Conservation (phyloP, 2,797 vertebrate genomes). For the Anolis apletophallus region DNA sequence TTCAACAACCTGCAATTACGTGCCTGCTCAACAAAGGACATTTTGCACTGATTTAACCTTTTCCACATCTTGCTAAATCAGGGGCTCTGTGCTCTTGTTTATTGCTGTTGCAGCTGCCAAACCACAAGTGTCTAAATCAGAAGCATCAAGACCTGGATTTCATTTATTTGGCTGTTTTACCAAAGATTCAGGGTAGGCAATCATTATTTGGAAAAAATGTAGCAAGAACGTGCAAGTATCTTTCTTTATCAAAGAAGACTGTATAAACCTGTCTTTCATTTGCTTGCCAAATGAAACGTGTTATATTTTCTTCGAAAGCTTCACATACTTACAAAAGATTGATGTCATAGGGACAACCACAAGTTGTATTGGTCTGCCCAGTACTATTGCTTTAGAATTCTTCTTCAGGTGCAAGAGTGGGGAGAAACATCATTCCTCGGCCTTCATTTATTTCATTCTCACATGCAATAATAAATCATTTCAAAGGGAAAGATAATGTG, state of each 20-base stretch:
- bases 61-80: neutral
- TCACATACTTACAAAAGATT: neutral
- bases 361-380: neutral
- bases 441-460: too few relatives aligned
- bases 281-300: neutral
- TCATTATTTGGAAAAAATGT: neutral
- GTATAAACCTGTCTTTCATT: neutral
- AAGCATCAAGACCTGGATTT: neutral
- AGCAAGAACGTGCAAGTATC: neutral
- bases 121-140: neutral
- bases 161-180: neutral
- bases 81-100: neutral
- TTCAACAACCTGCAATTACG: conserved; percentile 3
- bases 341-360: neutral
- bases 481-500: too few relatives aligned
- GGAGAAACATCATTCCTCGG: neutral
- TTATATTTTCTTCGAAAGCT: neutral
- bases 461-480: too few relatives aligned
- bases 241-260: neutral
- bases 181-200: neutral
- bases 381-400: neutral
- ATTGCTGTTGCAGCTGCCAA: neutral
- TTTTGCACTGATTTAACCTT: neutral
- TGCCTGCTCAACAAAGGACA: neutral
- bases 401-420: neutral